phyloP scores from a whole-genome alignment of 2,113 vertebrate species.

The Vulpes ferrilata region DNA sequence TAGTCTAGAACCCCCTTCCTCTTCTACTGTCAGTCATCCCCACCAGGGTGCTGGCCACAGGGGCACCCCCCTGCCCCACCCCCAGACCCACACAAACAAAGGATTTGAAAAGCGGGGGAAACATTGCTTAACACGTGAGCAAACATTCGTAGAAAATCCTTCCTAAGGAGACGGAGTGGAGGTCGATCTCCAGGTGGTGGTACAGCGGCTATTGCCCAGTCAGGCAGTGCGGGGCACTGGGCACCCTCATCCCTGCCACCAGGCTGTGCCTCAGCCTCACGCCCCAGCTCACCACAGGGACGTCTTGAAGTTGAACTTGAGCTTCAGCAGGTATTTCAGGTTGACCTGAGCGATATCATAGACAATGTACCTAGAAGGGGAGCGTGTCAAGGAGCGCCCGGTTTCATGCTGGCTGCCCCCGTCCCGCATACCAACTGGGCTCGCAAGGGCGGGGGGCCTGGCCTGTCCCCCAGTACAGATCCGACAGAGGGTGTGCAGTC shows the following conservation, averaged over 20 bases:
- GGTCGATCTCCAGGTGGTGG: not conserved
- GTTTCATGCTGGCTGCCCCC: not conserved
- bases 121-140: conserved; percentile 71
- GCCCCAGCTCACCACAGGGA: conserved; percentile 93
- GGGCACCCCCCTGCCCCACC: not conserved
- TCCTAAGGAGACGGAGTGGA: conserved; percentile 77
- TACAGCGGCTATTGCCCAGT: conserved; percentile 63
- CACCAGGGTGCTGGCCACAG: conserved; percentile 60
- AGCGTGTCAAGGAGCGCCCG: conserved; percentile 85
- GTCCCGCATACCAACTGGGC: no score
- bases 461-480: no score
- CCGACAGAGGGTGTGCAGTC: no score
- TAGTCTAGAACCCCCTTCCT: conserved; percentile 41
- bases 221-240: not conserved
- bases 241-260: not conserved
- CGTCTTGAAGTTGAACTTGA: conserved; percentile 97
- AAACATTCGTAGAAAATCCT: conserved; percentile 73
- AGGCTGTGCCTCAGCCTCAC: not conserved
- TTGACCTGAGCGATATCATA: conserved; percentile 98
- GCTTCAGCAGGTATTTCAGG: conserved; percentile 98
- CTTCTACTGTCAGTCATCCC: conserved; percentile 71
- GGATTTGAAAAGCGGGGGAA: conserved; percentile 62
- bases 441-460: no score
- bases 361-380: conserved; percentile 94
- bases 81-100: conserved; percentile 67